These are phyloP conservation scores for Phyllostomus hastatus DNA, from an alignment of 2,113 vertebrate genomes.

Conservation along the genomic window DNA sequence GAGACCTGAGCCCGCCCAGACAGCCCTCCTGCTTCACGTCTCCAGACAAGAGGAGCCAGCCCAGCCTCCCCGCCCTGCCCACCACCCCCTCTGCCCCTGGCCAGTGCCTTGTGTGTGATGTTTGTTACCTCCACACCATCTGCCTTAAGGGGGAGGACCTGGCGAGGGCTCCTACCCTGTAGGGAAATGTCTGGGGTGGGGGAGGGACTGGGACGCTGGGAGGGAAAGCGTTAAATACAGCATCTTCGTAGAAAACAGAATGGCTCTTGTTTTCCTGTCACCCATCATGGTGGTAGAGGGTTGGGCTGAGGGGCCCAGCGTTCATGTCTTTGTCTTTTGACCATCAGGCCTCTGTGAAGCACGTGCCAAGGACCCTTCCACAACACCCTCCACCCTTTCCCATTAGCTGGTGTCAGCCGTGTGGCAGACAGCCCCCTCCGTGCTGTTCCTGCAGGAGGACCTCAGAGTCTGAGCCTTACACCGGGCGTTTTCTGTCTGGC, in stretches of 20 bases:
- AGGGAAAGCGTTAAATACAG: conserved; percentile 39
- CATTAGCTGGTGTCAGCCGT: background rate
- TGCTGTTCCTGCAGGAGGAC: background rate
- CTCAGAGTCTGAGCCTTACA: background rate
- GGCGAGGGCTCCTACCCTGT: background rate
- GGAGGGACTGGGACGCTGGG: background rate
- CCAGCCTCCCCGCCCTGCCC: background rate
- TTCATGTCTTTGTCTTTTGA: background rate
- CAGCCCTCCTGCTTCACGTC: background rate
- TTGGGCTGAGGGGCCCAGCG: background rate
- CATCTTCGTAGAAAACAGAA: conserved; percentile 58
- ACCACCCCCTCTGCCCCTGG: background rate
- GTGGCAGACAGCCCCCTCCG: background rate
- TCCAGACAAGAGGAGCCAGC: background rate
- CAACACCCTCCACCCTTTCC: background rate
- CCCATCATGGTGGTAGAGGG: background rate
- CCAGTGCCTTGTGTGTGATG: conserved; percentile 59
- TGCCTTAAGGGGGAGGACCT: conserved; percentile 67
- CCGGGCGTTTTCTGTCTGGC: background rate
- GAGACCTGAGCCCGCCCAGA: background rate
- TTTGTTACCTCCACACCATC: conserved; percentile 64
- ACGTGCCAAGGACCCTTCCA: background rate
- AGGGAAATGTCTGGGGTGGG: background rate
- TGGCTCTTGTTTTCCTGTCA: background rate
- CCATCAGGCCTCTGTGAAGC: background rate